Base-by-base conservation (phyloP, 1,140 invertebrate species). In the Hypsibius dujardini region DNA sequence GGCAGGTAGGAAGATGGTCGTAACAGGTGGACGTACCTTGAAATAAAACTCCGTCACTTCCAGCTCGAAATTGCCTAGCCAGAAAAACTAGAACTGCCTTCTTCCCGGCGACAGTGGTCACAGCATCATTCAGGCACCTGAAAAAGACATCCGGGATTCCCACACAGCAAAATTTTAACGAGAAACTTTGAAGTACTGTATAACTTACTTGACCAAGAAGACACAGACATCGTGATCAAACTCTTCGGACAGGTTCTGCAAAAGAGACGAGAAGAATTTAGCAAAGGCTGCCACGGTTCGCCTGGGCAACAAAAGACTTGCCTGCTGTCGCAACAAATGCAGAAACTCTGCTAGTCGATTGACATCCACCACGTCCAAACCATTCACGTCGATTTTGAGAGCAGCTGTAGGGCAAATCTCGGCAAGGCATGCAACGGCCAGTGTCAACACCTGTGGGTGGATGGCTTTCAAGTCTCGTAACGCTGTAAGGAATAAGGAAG, bases 191-290 rank as follows among this genome's bases (percentile, higher is more conserved):
- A 28, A 28, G 28, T 28, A 28, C 28, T 28, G 28, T 28, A 28
- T 15, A 67, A 67, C 62, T 67, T 67, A 67, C 62, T 42, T 67
- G 62, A 42, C 62, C 42, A 67, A 67, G 3, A 15, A 12, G 3
- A 67, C 62, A 42, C 62, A 67, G 42, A 15, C 42, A 7, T 12
- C 12, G 7, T 45, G 62, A 15, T 42, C 42, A 45, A 67, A 42
- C n/a, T 56, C 50, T 12, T 7, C 50, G 7, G 50, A n/a, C 50
- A 67, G 62, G 12, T 67, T 45, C 62, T 42, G 45, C 12, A 67
- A 12, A 42, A 15, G 12, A 45, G 12, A 12, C 62, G 7, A 12
- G 42, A 15, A 12, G 42, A 3, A 67, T 67, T 12, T 67, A 67
- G 45, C 12, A 15, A 12, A 67, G 7, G 12, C 12, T 67, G 12